phyloP scores from a whole-genome alignment of 2,888 invertebrate genomes.

The Sialis fuliginosa region DNA sequence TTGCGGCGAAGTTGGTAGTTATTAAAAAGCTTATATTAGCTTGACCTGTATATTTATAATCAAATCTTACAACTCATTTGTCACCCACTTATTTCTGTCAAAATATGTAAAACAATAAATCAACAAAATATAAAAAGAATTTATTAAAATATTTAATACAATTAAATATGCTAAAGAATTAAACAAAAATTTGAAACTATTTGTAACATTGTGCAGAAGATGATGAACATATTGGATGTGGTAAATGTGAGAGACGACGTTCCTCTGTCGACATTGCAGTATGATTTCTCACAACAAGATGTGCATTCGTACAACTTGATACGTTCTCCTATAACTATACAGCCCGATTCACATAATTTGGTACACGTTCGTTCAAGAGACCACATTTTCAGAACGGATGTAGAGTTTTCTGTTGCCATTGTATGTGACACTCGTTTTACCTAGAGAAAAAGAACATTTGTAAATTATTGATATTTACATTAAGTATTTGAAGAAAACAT shows the following conservation, averaged over 20 bases:
- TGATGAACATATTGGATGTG: neutral
- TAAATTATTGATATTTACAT: neutral
- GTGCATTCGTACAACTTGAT: slow-evolving; percentile 79
- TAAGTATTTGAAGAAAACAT: neutral
- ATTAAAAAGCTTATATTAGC: too few relatives aligned
- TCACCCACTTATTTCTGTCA: too few relatives aligned
- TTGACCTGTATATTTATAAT: too few relatives aligned
- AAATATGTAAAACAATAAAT: too few relatives aligned
- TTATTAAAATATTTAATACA: too few relatives aligned
- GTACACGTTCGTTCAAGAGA: slow-evolving; percentile 68
- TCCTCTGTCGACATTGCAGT: slow-evolving; percentile 58
- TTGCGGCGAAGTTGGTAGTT: too few relatives aligned
- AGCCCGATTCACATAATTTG: slow-evolving; percentile 69
- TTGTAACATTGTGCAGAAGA: too few relatives aligned
- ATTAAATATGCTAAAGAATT: too few relatives aligned
- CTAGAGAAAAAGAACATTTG: slow-evolving; percentile 23
- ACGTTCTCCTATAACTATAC: slow-evolving; percentile 76
- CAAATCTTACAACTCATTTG: too few relatives aligned
- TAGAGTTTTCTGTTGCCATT: slow-evolving; percentile 61
- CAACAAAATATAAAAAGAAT: too few relatives aligned
- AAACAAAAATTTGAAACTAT: too few relatives aligned
- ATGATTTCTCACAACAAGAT: slow-evolving; percentile 60
- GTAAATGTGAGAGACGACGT: neutral
- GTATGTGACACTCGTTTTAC: slow-evolving; percentile 72
- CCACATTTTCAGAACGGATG: slow-evolving; percentile 65